Percentiles rank a stretch among this genome's conserved stretches.
Conservation (phyloP, 2,797 vertebrate species). For the Arrhamphus sclerolepis region DNA sequence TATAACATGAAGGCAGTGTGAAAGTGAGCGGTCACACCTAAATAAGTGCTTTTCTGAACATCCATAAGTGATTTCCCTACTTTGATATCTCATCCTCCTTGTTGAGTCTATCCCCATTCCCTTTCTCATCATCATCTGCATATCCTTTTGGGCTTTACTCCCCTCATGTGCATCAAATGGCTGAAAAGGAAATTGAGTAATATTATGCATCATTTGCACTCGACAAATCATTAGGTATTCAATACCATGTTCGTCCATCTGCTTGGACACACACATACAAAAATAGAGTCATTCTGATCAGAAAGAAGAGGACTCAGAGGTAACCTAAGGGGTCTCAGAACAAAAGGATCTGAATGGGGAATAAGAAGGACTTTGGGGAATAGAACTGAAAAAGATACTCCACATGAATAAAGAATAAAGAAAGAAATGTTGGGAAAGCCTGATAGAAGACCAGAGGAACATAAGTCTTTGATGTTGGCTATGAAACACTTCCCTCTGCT, state of each 20-base stretch:
- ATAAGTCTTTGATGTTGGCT: conserved; percentile 43
- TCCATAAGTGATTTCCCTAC: background rate
- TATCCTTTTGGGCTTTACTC: conserved; percentile 2
- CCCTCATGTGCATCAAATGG: conserved; percentile 17
- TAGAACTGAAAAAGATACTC: conserved; percentile 44
- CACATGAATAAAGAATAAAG: conserved; percentile 51
- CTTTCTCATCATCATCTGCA: background rate
- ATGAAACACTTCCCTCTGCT: conserved; percentile 26
- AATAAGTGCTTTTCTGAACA: conserved; percentile 10
- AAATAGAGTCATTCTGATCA: conserved; percentile 25
- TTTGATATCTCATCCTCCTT: background rate
- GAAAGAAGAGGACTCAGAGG: conserved; percentile 31
- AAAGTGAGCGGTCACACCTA: conserved; percentile 2
- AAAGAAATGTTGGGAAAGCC: conserved; percentile 35
- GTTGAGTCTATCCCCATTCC: background rate
- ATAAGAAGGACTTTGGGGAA: conserved; percentile 29
- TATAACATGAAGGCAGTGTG: background rate
- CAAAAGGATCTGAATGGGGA: conserved; percentile 39
- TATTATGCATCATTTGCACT: conserved; percentile 38
- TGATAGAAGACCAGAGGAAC: conserved; percentile 42
- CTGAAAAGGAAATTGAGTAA: conserved; percentile 32
- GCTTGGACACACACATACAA: background rate
- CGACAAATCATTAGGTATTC: conserved; percentile 56
- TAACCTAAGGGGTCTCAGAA: conserved; percentile 46
- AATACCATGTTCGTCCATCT: conserved; percentile 22